Evolutionary conservation across 2,113 vertebrate species (phyloP), one percentile per base, ranked within the genome.

Genomic region (Nanger granti): DNA sequence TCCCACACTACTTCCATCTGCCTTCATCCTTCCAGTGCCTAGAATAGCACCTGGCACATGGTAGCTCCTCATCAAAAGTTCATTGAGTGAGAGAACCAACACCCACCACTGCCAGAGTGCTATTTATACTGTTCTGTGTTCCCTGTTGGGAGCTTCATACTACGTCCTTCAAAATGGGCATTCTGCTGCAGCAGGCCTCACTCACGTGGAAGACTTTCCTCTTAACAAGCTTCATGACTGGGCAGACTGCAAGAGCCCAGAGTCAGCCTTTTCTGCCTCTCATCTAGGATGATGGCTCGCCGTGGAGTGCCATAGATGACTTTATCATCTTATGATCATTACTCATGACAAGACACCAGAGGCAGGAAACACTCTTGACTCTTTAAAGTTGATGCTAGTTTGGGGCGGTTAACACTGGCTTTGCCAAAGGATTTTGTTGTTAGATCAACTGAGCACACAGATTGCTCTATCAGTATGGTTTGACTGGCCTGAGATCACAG

Each of bases 31-130:
- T 79, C 34, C 8, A 44, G 29, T 62, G 87, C 66, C 79, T 66
- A 73, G 41, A 94, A 97, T 90, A 94, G 89, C 29, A 44, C 79
- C 86, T 80, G 69, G 93, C 91, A 94, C 85, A 8, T 80, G 89
- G 83, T 29, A 44, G 55, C 62, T 97, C 87, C 26, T 95, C 90
- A 90, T 82, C 95, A 83, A 76, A 66, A 97, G 92, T 93, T 87
- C 87, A 66, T 12, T 90, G 95, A 93, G 83, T 54, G 60, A 80
- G 94, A 86, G 49, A 82, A 94, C 7, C n/a, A 83, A 62, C 62
- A 57, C 54, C 59, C 79, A 84, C 80, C 73, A 49, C 85, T 49
- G 73, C 82, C 7, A 8, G 60, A 57, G 4, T 55, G 47, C 47
- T 91, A 34, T 96, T 69, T 87, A 49, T 37, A 76, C n/a, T 52